phyloP scores from a whole-genome alignment of 1,140 invertebrate genomes.

The Apocrypta bakeri region DNA sequence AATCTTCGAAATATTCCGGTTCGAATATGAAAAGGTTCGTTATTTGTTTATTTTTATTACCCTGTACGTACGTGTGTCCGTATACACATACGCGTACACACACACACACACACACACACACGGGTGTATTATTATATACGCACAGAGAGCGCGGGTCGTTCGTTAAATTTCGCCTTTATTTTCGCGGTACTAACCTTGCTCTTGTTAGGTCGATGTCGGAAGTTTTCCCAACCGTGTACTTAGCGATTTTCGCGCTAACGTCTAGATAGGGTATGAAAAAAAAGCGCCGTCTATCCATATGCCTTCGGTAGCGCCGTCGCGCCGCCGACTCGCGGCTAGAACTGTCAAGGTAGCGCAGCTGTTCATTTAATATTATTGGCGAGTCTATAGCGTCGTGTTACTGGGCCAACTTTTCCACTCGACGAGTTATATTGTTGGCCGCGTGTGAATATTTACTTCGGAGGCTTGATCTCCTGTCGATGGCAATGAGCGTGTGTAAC shows the following conservation, averaged over 20 bases:
- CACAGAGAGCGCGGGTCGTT: no score
- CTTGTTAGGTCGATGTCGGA: background rate
- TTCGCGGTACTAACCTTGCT: conserved; percentile 25
- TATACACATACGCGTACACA: no score
- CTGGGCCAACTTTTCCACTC: background rate
- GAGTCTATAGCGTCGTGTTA: background rate
- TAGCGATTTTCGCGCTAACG: background rate
- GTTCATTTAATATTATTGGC: background rate
- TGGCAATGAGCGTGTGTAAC: no score
- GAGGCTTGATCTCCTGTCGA: background rate
- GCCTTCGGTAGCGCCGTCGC: background rate
- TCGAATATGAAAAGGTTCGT: conserved; percentile 8
- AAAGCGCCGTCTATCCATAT: background rate
- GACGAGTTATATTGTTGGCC: background rate
- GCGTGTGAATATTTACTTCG: background rate
- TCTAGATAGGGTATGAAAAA: background rate
- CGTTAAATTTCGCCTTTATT: background rate
- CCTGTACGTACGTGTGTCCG: no score
- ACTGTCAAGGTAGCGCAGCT: background rate
- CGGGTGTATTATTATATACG: no score
- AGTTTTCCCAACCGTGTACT: background rate
- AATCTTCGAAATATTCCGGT: no score
- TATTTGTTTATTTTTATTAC: background rate
- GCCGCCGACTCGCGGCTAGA: no score
- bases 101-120: no score